Base-by-base conservation (phyloP, 2,888 invertebrate genomes). In the Melinaea menophilus region DNA sequence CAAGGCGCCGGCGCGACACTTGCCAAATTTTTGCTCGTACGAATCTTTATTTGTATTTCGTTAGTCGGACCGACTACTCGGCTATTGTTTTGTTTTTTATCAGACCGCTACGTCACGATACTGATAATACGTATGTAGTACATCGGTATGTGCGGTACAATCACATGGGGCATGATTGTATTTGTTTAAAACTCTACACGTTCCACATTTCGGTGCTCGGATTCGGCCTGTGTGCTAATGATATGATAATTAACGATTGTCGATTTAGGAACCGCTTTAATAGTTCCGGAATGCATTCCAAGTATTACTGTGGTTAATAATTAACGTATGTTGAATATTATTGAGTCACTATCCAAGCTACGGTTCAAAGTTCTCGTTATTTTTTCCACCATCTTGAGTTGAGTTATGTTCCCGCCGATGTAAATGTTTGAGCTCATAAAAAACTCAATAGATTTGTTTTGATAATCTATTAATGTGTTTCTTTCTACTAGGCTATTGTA, bases 1-100 rank as follows among this genome's bases (percentile, higher is more conserved):
- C 73, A 74, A 80, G 82, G 84, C 88, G 87, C 84, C 84, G 80
- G 78, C 84, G 83, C 82, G 82, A 68, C 71, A 87, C 85, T 85
- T 79, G 41, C 67, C 74, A 76, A 76, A 73, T 79, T 82, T 84
- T 79, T 81, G 77, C 81, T 77, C 31, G 77, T 72, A 73, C 69
- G 64, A 66, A 71, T 65, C 65, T 72, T 69, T 64, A 67, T 71
- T 72, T 66, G 70, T 65, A 70, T 66, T 72, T 70, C 69, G 65
- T 72, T 72, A 71, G 71, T 68, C 61, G 55, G 61, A 9, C n/a
- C 51, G 46, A 51, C 64, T 61, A 61, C 56, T 60, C 54, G 37
- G 22, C 5, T 48, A 64, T 69, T 67, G 64, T 67, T 70, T 69
- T 65, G 59, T 65, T 64, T 67, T 64, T 69, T 69, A 66, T 69